Base-by-base conservation (phyloP, 2,888 invertebrate species). In the Leptinotarsa peninsularis region DNA sequence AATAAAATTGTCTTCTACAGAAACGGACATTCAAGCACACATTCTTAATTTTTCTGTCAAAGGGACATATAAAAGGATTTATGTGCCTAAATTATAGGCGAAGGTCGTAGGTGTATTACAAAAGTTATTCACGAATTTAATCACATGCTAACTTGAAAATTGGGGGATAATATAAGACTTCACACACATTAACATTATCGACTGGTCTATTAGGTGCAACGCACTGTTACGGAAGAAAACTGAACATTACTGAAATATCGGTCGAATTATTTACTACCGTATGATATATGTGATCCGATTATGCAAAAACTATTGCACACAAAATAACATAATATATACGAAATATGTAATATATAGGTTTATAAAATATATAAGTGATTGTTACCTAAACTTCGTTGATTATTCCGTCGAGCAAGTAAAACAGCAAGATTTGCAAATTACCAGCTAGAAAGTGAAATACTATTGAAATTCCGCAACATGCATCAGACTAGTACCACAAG, bases 201-300 rank as follows among this genome's bases (percentile, higher is more conserved):
- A 63, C 63, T 43, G n/a, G 43, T 33, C 63, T 33, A 67, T 27
- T 33, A 67, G 21, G 72, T 67, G 72, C 67, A 67, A 68, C 67
- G 72, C 67, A 52, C 67, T 72, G 67, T 72, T 72, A 72, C 72
- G 72, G 72, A 72, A 72, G 72, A 72, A 72, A 70, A 70, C 58
- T 70, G 70, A 58, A 70, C 21, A 70, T 27, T 67, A 72, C 54
- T 67, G 72, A 72, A 72, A 72, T 72, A 72, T 72, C 68, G 67
- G 72, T 72, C 72, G 67, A 72, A 72, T 72, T 27, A 68, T 72
- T 72, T 68, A 72, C 67, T 69, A 27, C 17, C 63, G 63, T 43
- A 43, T 33, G 43, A 27, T 43, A 43, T n/a, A 63, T 43, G 63
- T 63, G 21, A n/a, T 60, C 18, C 18, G 66, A 71, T 73, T 73